Evolutionary conservation across 1,140 invertebrate species (phyloP).

Genomic region (Eriosoma lanigerum): DNA sequence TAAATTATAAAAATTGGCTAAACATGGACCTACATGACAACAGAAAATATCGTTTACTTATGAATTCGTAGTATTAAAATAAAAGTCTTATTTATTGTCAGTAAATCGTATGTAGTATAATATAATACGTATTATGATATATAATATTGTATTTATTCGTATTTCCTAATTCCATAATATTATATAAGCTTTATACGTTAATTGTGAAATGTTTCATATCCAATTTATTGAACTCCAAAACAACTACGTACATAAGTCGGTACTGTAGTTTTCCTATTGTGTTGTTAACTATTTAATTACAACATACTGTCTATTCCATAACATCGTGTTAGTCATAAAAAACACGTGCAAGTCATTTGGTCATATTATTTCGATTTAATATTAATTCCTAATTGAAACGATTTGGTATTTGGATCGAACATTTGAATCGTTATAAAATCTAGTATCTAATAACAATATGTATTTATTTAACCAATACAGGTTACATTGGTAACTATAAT

Average conservation of each 20-base stretch:
- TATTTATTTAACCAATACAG: no score
- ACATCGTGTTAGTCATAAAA: background rate
- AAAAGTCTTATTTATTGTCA: constrained; percentile 29
- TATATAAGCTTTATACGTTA: background rate
- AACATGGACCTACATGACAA: no score
- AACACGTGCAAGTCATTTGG: no score
- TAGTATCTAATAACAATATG: no score
- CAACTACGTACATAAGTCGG: background rate
- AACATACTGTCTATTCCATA: background rate
- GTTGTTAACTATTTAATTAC: background rate
- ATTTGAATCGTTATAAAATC: no score
- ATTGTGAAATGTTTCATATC: background rate
- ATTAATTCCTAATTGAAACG: no score
- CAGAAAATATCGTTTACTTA: constrained; percentile 27
- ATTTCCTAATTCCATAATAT: background rate
- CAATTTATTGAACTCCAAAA: background rate
- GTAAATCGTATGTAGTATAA: background rate
- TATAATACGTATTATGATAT: no score
- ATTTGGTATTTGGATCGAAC: background rate
- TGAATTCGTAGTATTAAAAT: background rate
- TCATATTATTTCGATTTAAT: background rate
- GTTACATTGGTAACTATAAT: no score
- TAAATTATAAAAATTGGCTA: constrained; percentile 6
- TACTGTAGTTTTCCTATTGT: background rate
- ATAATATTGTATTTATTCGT: no score